Conservation (phyloP, 2,113 vertebrate species). For the Scatophagus argus region DNA sequence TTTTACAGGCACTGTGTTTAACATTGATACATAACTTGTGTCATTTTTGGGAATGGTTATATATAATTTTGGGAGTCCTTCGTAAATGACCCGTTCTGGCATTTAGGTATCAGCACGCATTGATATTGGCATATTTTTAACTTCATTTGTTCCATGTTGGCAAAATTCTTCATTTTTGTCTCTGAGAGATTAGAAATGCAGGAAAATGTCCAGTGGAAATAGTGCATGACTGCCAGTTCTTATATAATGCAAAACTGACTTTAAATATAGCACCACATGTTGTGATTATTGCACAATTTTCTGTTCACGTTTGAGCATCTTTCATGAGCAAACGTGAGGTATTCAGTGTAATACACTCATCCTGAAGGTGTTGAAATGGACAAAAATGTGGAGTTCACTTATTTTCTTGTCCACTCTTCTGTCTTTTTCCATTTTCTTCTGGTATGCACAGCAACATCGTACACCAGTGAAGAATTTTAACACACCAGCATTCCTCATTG, state of each 20-base stretch:
- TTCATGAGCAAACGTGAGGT: not conserved
- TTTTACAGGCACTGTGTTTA: too few species aligned
- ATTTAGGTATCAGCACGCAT: too few species aligned
- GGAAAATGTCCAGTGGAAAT: slow-evolving; percentile 18
- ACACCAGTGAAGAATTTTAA: slow-evolving; percentile 11
- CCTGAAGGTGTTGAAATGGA: not conserved
- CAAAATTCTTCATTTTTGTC: not conserved
- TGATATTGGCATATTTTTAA: not conserved
- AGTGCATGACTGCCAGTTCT: not conserved
- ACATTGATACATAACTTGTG: too few species aligned
- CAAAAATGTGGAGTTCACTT: not conserved
- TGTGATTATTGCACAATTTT: not conserved
- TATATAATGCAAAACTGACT: not conserved
- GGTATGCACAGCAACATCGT: slow-evolving; percentile 20
- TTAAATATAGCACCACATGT: not conserved
- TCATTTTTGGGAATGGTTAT: too few species aligned
- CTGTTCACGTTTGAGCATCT: not conserved
- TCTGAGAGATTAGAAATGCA: not conserved
- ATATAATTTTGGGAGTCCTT: too few species aligned
- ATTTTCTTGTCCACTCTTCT: not conserved
- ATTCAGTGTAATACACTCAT: not conserved
- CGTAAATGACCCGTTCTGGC: too few species aligned
- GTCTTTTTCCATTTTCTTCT: slow-evolving; percentile 18
- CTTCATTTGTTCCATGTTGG: slow-evolving; percentile 5
- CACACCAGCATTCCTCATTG: slow-evolving; percentile 34